phyloP scores from a whole-genome alignment of 1,140 invertebrate species.

The Cyrtorhinus lividipennis region DNA sequence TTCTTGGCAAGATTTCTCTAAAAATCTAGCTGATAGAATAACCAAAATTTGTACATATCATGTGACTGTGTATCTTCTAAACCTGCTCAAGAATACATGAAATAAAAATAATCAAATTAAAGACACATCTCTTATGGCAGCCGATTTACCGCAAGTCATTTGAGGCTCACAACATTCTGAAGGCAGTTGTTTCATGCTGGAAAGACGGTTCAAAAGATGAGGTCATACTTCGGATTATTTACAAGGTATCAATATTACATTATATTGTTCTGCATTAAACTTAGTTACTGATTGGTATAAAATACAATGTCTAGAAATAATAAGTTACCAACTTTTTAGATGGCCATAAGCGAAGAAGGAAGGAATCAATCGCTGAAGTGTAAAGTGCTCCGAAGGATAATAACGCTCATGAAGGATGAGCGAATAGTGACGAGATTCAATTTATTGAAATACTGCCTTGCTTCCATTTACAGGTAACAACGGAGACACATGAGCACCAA shows the following conservation, averaged over 20 bases:
- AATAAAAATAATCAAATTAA: too few species aligned
- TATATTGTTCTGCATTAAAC: too few species aligned
- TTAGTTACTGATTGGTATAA: too few species aligned
- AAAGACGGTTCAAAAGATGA: conserved; percentile 10
- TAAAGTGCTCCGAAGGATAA: neutral
- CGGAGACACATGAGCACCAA: too few species aligned
- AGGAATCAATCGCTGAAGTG: neutral
- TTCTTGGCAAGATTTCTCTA: too few species aligned
- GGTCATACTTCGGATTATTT: conserved; percentile 10
- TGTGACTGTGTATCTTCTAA: too few species aligned
- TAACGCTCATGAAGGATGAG: neutral
- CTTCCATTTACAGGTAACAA: neutral
- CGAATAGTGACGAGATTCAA: neutral
- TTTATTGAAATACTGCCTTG: neutral
- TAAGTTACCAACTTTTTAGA: too few species aligned
- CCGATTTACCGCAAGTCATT: conserved; percentile 4
- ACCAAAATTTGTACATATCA: too few species aligned
- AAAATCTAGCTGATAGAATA: too few species aligned
- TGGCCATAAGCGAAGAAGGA: neutral
- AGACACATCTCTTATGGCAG: too few species aligned
- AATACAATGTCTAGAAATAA: too few species aligned
- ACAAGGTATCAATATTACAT: neutral
- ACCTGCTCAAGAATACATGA: too few species aligned
- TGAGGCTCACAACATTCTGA: neutral
- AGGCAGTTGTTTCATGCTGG: neutral